Evolutionary conservation across 2,797 vertebrate genomes (phyloP).

Genomic region (Orientallactaga sibirica): DNA sequence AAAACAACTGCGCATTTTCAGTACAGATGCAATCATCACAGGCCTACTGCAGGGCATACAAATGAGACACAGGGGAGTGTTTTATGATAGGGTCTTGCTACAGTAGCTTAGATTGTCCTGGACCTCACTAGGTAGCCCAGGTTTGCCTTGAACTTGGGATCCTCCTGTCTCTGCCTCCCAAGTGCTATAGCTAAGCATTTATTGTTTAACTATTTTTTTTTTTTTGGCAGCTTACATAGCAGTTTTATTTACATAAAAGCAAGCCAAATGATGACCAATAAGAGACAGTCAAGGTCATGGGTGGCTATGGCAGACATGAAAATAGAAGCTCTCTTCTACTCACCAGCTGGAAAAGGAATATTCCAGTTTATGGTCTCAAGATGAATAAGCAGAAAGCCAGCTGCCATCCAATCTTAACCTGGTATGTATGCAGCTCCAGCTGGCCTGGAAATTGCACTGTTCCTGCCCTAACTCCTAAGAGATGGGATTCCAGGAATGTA

Average conservation of each 20-base stretch:
- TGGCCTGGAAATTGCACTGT: not conserved
- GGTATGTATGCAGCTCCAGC: not conserved
- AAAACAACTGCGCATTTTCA: not conserved
- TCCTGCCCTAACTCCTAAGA: not conserved
- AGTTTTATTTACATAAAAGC: slow-evolving; percentile 25
- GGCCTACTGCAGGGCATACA: not conserved
- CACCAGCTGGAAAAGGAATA: not conserved
- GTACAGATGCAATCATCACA: not conserved
- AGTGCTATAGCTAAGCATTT: not conserved
- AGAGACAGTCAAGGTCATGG: slow-evolving; percentile 93
- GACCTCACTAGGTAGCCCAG: not conserved
- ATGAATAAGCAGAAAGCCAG: not conserved
- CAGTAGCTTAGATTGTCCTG: not conserved
- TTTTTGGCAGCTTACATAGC: not conserved
- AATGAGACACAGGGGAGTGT: not conserved
- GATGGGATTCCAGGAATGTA: not conserved
- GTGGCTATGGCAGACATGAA: slow-evolving; percentile 89
- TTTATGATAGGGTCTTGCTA: too few species aligned
- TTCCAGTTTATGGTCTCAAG: not conserved
- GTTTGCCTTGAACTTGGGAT: too few species aligned
- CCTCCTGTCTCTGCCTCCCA: too few species aligned
- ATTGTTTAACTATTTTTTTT: not conserved
- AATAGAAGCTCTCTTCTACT: not conserved
- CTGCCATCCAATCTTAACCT: not conserved
- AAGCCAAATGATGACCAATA: slow-evolving; percentile 78